These are phyloP conservation scores for Pseudochirops cupreus DNA, from an alignment of 2,797 vertebrate genomes.

Conservation along the genomic window DNA sequence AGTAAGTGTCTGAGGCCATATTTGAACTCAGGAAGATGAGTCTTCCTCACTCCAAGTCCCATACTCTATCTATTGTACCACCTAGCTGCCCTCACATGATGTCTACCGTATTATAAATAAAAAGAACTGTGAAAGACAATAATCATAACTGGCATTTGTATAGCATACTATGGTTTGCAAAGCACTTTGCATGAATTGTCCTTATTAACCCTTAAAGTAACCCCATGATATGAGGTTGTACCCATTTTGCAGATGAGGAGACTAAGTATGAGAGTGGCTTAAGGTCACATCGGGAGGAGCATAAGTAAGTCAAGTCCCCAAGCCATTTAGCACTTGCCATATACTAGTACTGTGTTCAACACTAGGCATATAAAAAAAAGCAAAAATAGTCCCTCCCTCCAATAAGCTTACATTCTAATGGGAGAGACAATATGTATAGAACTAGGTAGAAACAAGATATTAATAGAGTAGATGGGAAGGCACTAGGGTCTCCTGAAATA, in stretches of 20 bases:
- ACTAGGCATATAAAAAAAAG: not conserved
- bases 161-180: not conserved
- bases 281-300: not conserved
- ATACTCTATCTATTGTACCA: not conserved
- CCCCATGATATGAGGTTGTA: no score
- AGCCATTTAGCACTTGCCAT: not conserved
- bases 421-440: not conserved
- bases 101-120: not conserved
- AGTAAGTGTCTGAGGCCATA: not conserved
- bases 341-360: not conserved
- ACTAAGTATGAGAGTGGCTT: not conserved
- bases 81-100: not conserved
- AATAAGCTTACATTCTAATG: not conserved
- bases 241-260: not conserved
- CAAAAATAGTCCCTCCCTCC: not conserved
- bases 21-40: not conserved
- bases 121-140: not conserved
- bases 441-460: not conserved
- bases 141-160: not conserved
- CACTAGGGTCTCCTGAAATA: not conserved
- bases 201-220: not conserved
- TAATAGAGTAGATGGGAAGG: not conserved
- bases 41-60: not conserved
- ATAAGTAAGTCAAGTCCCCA: not conserved
- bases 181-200: not conserved